These are phyloP conservation scores for Brienomyrus longianalis DNA, from an alignment of 2,113 vertebrate species.

Conservation along the genomic window DNA sequence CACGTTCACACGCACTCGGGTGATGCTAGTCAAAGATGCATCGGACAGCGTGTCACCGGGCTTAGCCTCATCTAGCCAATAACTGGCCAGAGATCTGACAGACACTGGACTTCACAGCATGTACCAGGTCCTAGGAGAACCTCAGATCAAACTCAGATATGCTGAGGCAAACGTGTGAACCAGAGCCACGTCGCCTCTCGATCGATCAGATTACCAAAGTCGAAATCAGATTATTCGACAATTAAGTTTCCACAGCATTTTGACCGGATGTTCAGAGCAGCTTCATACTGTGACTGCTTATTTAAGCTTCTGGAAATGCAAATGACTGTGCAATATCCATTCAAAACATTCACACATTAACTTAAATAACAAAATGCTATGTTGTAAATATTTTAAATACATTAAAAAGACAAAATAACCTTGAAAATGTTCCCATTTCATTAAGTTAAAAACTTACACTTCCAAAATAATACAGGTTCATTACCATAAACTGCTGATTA, in stretches of 20 bases:
- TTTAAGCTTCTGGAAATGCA: neutral
- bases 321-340: neutral
- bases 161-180: neutral
- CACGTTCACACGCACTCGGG: neutral
- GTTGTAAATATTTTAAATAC: neutral
- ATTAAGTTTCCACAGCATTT: neutral
- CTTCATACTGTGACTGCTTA: neutral
- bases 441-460: neutral
- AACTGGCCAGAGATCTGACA: neutral
- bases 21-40: neutral
- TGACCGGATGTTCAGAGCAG: neutral
- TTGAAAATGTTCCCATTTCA: neutral
- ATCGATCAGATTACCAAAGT: neutral
- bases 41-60: neutral
- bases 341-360: neutral
- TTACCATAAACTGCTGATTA: neutral
- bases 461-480: neutral
- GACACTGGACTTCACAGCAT: neutral
- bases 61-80: neutral
- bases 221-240: neutral
- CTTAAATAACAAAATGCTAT: neutral
- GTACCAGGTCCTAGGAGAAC: neutral
- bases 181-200: neutral
- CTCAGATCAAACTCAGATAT: conserved; percentile 4
- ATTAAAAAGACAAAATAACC: neutral